phyloP scores from a whole-genome alignment of 1,140 invertebrate species.

The Conus betulinus region DNA sequence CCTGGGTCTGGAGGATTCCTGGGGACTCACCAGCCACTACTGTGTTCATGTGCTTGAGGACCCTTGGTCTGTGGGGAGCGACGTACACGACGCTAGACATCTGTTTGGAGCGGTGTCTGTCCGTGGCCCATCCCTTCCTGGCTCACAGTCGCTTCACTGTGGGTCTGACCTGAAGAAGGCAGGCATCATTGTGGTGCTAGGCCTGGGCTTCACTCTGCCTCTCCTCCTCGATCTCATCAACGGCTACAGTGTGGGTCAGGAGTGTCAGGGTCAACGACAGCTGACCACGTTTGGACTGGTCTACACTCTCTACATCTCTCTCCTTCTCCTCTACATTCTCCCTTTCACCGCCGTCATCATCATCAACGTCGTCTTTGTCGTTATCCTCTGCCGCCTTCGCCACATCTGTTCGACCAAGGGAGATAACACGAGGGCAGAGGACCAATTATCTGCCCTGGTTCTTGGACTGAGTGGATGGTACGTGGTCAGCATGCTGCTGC shows the following conservation, averaged over 20 bases:
- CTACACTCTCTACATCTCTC: constrained; percentile 30
- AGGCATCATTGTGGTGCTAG: background rate
- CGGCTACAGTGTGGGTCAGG: constrained; percentile 3
- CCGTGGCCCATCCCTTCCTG: constrained; percentile 15
- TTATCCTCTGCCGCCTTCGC: constrained; percentile 22
- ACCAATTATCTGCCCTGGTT: constrained; percentile 23
- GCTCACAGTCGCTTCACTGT: constrained; percentile 23
- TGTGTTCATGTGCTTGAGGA: constrained; percentile 11
- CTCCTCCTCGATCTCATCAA: constrained; percentile 25
- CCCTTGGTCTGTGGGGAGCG: constrained; percentile 24
- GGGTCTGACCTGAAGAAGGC: constrained; percentile 7
- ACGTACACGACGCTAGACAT: constrained; percentile 26
- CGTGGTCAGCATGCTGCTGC: constrained; percentile 28
- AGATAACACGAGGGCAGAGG: background rate
- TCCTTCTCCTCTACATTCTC: constrained; percentile 36
- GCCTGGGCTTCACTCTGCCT: constrained; percentile 21
- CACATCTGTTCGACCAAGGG: background rate
- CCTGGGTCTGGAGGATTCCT: background rate
- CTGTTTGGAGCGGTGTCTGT: constrained; percentile 8
- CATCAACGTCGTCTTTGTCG: constrained; percentile 28
- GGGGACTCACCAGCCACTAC: background rate
- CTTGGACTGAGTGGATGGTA: constrained; percentile 23
- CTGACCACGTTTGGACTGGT: constrained; percentile 27
- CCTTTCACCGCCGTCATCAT: constrained; percentile 32
- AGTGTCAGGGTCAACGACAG: background rate